These are phyloP conservation scores for Sinocyclocheilus anophthalmus DNA, from an alignment of 2,113 vertebrate species.

Conservation along the genomic window DNA sequence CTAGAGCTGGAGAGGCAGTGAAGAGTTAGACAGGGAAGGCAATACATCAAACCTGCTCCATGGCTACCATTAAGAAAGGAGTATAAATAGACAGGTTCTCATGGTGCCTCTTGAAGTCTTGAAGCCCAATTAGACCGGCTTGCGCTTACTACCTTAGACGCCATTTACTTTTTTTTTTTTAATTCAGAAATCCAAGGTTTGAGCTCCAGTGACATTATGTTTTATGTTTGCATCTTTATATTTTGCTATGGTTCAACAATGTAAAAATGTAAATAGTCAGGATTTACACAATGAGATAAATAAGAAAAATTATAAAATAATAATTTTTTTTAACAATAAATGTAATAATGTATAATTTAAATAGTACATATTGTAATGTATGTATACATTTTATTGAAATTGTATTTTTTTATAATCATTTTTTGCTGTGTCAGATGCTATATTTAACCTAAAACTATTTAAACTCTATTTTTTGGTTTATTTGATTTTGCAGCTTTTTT, in stretches of 20 bases:
- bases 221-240: background rate
- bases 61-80: conserved; percentile 34
- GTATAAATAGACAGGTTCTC: conserved; percentile 54
- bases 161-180: conserved; percentile 13
- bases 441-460: background rate
- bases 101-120: conserved; percentile 52
- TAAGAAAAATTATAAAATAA: background rate
- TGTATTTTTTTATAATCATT: background rate
- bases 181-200: background rate
- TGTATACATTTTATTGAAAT: background rate
- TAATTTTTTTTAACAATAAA: background rate
- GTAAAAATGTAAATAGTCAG: background rate
- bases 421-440: background rate
- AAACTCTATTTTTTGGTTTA: background rate
- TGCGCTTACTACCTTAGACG: conserved; percentile 47
- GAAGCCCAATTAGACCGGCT: conserved; percentile 44
- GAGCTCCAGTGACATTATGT: background rate
- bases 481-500: background rate
- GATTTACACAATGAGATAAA: background rate
- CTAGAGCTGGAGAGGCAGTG: conserved; percentile 62
- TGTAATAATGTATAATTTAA: background rate
- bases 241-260: background rate
- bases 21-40: conserved; percentile 62
- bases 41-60: conserved; percentile 62
- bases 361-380: background rate